Base-by-base conservation (phyloP, 2,888 invertebrate species). In the Caenorhabditis sp. region DNA sequence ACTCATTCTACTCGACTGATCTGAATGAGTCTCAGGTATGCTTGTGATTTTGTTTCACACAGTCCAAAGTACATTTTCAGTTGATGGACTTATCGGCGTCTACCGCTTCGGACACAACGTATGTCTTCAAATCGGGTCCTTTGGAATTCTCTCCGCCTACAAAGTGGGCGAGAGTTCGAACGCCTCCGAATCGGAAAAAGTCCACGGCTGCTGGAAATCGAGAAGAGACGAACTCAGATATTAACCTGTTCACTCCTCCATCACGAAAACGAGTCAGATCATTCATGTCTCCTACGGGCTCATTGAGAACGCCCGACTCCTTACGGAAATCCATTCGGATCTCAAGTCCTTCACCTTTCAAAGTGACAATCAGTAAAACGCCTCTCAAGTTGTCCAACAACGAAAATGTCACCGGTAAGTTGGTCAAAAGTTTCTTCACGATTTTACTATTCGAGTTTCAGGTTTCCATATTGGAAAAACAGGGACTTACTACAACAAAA, bases 331-430 rank as follows among this genome's bases (percentile, higher is more conserved):
- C 59, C 2, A 59, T 58, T 30, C 45, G 59, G 3, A 63, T 70
- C 32, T 65, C 76, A 1, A 62, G 70, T 26, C 70, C 76, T 7
- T 71, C 70, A 2, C 63, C 76, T 4, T 68, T 76, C 35, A 66
- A 62, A 52, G 45, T 68, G 1, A 63, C 70, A 2, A 56, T 68
- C 41, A 68, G 68, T 24, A 68, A 68, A 52, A 68, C 75, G n/a
- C 76, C 76, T 13, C 35, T 76, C 11, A 76, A 70, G 24, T 59
- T 70, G 48, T 76, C 76, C n/a, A 76, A 76, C 26, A 65, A 58
- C n/a, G 70, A 76, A 11, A 76, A 76, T 70, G 65, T 65, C 4
- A 55, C 76, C 22, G 72, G 68, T 68, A 9, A 52, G 59, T 45
- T n/a, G n/a, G n/a, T n/a, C n/a, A n/a, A n/a, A n/a, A n/a, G 6